Percentiles rank a stretch among this genome's conserved stretches.
These are phyloP conservation scores for Epistrophe grossulariae DNA, from an alignment of 2,888 invertebrate genomes.

Conservation along the genomic window DNA sequence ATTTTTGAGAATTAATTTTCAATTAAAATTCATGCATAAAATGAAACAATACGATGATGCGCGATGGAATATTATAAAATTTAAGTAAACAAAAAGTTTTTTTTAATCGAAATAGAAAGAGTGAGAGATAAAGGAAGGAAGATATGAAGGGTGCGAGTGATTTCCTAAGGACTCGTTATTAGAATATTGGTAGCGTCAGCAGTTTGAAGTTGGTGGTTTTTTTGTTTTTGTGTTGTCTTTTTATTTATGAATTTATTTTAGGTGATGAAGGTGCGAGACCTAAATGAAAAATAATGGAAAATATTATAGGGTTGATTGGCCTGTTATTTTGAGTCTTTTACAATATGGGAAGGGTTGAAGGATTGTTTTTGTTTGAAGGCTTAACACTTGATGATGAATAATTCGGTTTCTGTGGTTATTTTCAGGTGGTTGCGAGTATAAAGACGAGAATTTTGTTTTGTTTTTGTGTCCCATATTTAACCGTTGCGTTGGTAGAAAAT, in stretches of 20 bases:
- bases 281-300: not conserved
- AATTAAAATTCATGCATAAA: conserved; percentile 74
- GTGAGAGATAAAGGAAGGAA: not conserved
- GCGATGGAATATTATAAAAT: conserved; percentile 10
- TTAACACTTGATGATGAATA: not conserved
- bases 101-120: not conserved
- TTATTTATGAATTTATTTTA: not conserved
- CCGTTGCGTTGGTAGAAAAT: too few relatives aligned
- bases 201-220: not conserved
- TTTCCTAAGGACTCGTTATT: conserved; percentile 12
- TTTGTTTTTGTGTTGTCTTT: not conserved
- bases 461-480: too few relatives aligned
- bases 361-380: not conserved
- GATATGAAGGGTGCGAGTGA: not conserved
- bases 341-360: not conserved
- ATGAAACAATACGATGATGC: conserved; percentile 36
- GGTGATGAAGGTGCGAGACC: not conserved
- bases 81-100: conserved; percentile 29
- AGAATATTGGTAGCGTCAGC: not conserved
- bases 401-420: not conserved
- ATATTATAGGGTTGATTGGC: not conserved
- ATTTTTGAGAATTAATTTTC: conserved; percentile 72
- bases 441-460: not conserved
- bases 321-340: not conserved
- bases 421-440: not conserved